phyloP scores from a whole-genome alignment of 2,888 invertebrate genomes.

The Atethmia centrago region DNA sequence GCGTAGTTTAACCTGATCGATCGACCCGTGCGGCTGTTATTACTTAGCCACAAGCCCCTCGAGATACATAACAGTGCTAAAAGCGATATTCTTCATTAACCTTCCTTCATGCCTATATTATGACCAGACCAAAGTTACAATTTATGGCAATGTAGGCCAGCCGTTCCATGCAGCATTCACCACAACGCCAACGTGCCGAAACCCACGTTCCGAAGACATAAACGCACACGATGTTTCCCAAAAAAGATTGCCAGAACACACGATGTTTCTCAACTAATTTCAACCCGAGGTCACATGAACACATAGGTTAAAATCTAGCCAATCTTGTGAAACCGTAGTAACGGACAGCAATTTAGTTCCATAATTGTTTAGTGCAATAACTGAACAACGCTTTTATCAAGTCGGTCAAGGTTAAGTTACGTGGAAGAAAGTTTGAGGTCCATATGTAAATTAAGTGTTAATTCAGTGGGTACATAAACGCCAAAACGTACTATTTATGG shows the following conservation, averaged over 20 bases:
- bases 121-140: background rate
- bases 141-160: background rate
- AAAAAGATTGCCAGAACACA: constrained; percentile 20
- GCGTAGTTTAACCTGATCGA: too few species aligned
- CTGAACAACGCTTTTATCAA: constrained; percentile 39
- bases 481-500: constrained; percentile 17
- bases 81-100: background rate
- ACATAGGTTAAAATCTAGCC: constrained; percentile 43
- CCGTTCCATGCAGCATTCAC: too few species aligned
- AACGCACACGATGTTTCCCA: background rate
- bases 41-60: too few species aligned
- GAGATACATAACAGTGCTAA: background rate
- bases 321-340: constrained; percentile 46
- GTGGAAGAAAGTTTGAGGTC: constrained; percentile 47
- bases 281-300: constrained; percentile 40
- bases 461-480: constrained; percentile 10
- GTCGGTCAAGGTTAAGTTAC: constrained; percentile 59
- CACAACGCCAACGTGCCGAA: constrained; percentile 10
- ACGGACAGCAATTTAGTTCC: constrained; percentile 42
- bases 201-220: constrained; percentile 18
- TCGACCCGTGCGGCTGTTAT: too few species aligned
- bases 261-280: constrained; percentile 41
- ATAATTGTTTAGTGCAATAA: constrained; percentile 56
- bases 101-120: background rate
- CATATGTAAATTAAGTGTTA: constrained; percentile 30